Conservation (phyloP, 2,113 vertebrate species). For the Datnioides undecimradiatus region DNA sequence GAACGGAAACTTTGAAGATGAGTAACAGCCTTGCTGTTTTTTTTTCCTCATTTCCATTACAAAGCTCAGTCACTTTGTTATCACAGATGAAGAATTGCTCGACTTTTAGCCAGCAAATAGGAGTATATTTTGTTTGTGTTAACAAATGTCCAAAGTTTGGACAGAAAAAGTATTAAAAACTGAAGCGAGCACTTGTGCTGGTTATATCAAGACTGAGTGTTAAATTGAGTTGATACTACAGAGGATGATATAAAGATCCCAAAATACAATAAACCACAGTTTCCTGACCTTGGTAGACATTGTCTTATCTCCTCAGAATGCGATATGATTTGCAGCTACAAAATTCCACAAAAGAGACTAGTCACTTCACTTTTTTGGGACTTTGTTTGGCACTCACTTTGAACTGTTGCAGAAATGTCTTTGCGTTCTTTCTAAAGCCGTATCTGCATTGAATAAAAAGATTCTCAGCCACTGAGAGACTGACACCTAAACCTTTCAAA, state of each 20-base stretch:
- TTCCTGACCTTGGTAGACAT: slow-evolving; percentile 21
- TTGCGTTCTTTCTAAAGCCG: slow-evolving; percentile 4
- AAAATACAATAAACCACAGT: slow-evolving; percentile 2
- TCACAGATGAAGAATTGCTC: slow-evolving; percentile 34
- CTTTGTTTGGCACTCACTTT: slow-evolving; percentile 49
- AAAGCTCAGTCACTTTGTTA: slow-evolving; percentile 53
- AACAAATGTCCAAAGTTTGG: slow-evolving; percentile 34
- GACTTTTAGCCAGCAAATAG: slow-evolving; percentile 30
- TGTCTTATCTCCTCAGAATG: background rate
- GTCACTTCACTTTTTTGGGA: background rate
- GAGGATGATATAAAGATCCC: background rate
- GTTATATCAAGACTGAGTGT: slow-evolving; percentile 4
- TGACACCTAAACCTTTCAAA: slow-evolving; percentile 52
- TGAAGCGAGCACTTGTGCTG: background rate
- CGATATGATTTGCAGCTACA: slow-evolving; percentile 5
- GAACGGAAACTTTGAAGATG: slow-evolving; percentile 60
- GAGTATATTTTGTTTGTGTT: slow-evolving; percentile 35
- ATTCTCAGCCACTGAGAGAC: slow-evolving; percentile 30
- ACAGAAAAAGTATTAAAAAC: slow-evolving; percentile 9
- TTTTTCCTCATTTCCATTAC: slow-evolving; percentile 54
- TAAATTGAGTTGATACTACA: background rate
- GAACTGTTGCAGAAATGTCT: slow-evolving; percentile 19
- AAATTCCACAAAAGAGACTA: slow-evolving; percentile 13
- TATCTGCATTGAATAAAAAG: slow-evolving; percentile 35
- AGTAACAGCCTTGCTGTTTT: slow-evolving; percentile 38